A percentile compares a stretch with the other conserved stretches of the same genome.
These are phyloP conservation scores for Neotoxoptera formosana DNA, from an alignment of 1,140 invertebrate species.

Conservation along the genomic window DNA sequence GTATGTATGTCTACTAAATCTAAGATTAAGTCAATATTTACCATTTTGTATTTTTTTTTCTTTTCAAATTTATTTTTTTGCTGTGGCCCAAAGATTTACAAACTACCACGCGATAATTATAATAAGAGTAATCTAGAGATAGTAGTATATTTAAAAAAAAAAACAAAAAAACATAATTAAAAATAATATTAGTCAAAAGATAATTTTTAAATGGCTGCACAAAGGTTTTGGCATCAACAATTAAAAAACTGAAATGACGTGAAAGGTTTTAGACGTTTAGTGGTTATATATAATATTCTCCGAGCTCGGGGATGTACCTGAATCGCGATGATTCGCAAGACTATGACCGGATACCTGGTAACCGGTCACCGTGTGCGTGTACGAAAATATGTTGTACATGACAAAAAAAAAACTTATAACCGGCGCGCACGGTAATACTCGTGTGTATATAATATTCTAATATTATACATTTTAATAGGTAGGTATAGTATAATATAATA, in stretches of 20 bases:
- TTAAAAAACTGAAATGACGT: not conserved
- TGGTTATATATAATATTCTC: not conserved
- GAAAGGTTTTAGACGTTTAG: no score
- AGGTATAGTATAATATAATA: not conserved
- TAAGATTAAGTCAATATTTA: not conserved
- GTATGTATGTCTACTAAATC: not conserved
- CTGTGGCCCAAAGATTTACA: not conserved
- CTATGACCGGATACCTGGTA: not conserved
- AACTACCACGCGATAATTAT: not conserved
- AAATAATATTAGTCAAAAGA: not conserved
- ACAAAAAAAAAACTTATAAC: not conserved
- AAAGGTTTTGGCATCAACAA: not conserved
- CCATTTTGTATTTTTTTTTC: not conserved
- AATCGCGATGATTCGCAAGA: not conserved
- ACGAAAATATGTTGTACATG: not conserved
- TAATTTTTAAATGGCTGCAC: not conserved
- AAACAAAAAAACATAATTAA: not conserved
- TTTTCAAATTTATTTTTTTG: not conserved
- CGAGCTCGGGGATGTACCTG: not conserved
- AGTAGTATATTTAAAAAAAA: no score
- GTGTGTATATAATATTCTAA: not conserved
- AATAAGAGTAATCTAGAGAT: not conserved
- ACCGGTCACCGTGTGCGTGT: not conserved
- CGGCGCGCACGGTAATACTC: not conserved
- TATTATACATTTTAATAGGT: not conserved